Percentiles rank a stretch among this genome's conserved stretches.
Evolutionary conservation across 2,888 invertebrate species (phyloP).

Genomic region (Lacanobia wlatinum): DNA sequence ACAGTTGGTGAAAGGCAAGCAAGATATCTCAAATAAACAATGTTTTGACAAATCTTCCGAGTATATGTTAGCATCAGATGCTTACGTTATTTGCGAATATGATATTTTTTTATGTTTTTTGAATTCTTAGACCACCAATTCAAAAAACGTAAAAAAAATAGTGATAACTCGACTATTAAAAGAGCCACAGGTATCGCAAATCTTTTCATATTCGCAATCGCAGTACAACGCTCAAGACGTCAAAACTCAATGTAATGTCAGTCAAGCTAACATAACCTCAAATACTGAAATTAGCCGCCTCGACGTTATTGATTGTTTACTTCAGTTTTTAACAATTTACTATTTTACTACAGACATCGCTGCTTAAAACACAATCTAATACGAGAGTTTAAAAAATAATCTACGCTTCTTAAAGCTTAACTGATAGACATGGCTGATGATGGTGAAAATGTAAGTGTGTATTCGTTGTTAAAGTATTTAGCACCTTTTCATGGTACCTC

Average conservation of each 20-base stretch:
- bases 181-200: too few relatives aligned
- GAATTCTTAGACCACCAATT: too few relatives aligned
- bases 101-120: too few relatives aligned
- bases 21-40: too few relatives aligned
- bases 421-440: slow-evolving; percentile 80
- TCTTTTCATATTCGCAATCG: too few relatives aligned
- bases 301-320: slow-evolving; percentile 35
- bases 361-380: background rate
- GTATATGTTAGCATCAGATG: too few relatives aligned
- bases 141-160: too few relatives aligned
- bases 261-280: slow-evolving; percentile 44
- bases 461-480: background rate
- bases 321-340: background rate
- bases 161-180: too few relatives aligned
- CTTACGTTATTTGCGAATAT: too few relatives aligned
- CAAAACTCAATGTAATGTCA: slow-evolving; percentile 5
- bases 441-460: slow-evolving; percentile 85
- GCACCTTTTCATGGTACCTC: background rate
- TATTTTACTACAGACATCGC: background rate
- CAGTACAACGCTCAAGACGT: background rate
- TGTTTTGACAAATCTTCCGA: background rate
- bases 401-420: background rate
- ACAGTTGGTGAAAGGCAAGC: too few relatives aligned
- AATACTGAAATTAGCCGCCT: slow-evolving; percentile 27
- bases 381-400: background rate